Percentiles rank a stretch among this genome's conserved stretches.
Evolutionary conservation across 2,113 vertebrate genomes (phyloP).

Genomic region (Sinocyclocheilus maitianheensis): DNA sequence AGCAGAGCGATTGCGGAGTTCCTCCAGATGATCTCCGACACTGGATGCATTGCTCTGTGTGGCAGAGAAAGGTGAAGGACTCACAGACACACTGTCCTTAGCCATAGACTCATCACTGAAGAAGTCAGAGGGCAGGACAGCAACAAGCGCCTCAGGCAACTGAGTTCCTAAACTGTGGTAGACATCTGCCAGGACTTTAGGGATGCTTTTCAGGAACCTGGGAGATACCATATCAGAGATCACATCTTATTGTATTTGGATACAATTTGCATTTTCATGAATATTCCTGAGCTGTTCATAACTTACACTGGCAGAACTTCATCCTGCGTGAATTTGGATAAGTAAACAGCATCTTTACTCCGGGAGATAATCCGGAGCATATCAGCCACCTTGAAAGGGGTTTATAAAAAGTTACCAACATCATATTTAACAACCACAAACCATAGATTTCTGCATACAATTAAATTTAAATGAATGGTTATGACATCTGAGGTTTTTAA

Average conservation of each 20-base stretch:
- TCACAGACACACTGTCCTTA: slow-evolving; percentile 80
- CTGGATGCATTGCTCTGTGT: slow-evolving; percentile 56
- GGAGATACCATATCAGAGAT: not conserved
- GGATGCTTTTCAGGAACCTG: slow-evolving; percentile 84
- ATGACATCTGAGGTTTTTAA: not conserved
- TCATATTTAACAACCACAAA: not conserved
- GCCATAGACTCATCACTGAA: slow-evolving; percentile 90
- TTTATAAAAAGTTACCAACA: not conserved
- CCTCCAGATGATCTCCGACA: slow-evolving; percentile 77
- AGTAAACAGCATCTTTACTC: slow-evolving; percentile 84
- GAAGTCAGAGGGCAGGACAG: slow-evolving; percentile 86
- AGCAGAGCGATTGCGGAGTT: slow-evolving; percentile 84
- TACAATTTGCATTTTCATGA: not conserved
- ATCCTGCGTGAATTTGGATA: slow-evolving; percentile 85
- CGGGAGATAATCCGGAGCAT: slow-evolving; percentile 87
- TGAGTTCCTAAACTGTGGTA: slow-evolving; percentile 87
- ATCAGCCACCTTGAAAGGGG: slow-evolving; percentile 79
- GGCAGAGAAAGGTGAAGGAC: slow-evolving; percentile 68
- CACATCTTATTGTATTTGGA: not conserved
- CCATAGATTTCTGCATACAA: not conserved
- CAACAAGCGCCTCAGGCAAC: slow-evolving; percentile 83
- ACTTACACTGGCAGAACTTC: slow-evolving; percentile 85
- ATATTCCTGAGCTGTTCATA: not conserved
- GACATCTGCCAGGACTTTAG: slow-evolving; percentile 83
- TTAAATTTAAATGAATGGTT: not conserved